phyloP scores from a whole-genome alignment of 2,797 vertebrate species.

The Acipenser oxyrinchus region DNA sequence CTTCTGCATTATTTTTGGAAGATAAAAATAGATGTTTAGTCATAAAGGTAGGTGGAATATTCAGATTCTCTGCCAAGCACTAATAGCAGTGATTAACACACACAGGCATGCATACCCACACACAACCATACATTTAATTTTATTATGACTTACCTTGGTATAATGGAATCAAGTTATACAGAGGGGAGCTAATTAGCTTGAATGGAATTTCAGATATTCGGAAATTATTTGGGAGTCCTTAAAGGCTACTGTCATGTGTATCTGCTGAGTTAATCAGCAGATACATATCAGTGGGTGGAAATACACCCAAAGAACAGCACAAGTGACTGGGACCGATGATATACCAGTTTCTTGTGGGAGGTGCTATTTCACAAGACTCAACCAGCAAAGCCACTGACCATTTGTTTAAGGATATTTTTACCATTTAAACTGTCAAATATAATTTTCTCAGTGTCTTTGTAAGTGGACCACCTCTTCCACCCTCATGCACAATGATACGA shows the following conservation, averaged over 20 bases:
- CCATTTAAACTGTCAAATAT: background rate
- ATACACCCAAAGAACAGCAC: background rate
- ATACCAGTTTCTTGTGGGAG: background rate
- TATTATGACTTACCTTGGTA: too few species aligned
- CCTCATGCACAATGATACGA: background rate
- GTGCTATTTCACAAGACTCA: too few species aligned
- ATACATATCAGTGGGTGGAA: background rate
- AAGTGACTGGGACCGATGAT: background rate
- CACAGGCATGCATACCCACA: too few species aligned
- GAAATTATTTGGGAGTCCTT: background rate
- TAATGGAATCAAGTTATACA: too few species aligned
- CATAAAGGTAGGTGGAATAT: too few species aligned
- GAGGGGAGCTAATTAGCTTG: too few species aligned
- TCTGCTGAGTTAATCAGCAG: background rate
- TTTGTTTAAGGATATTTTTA: background rate
- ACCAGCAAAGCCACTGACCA: background rate
- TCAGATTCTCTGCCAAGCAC: too few species aligned
- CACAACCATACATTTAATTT: too few species aligned
- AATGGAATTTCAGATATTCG: too few species aligned
- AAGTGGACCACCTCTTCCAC: background rate
- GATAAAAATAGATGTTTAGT: too few species aligned
- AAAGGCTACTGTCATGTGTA: background rate
- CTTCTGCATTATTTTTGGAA: too few species aligned
- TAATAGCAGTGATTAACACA: too few species aligned
- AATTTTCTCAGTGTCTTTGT: background rate